Evolutionary conservation across 2,113 vertebrate species (phyloP), one percentile per base, ranked within the genome.

Genomic region (Scophthalmus maximus): DNA sequence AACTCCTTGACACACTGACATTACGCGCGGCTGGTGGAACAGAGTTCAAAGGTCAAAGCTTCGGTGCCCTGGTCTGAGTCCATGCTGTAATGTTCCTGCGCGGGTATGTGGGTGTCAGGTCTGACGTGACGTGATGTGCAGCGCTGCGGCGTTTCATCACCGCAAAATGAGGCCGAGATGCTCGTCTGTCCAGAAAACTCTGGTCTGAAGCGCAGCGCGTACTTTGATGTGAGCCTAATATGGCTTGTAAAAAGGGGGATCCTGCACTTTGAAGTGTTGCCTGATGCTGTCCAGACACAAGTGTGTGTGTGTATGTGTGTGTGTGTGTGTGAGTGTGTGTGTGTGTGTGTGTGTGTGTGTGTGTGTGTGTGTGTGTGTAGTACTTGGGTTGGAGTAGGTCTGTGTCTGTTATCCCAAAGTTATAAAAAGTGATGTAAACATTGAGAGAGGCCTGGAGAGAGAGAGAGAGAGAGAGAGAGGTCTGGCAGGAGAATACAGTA

Each of bases 161-260:
- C 2, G 23, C 8, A 25, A 56, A 40, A 76, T 42, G 79, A 74
- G 75, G 68, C 64, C 55, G 72, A 79, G 84, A 87, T 69, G 62
- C 76, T 79, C 25, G 22, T 82, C 38, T 68, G 81, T 81, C 46
- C 78, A 76, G 60, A 76, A 79, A 86, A 82, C 72, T 76, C 73
- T 77, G 84, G 66, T 74, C 83, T 78, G 81, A 88, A 87, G 79
- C 64, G 63, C 68, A 77, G 73, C 59, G 52, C 15, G 8, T 0
- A 52, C 92, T 93, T 93, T 93, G 92, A 94, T 92, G 86, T 92
- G 57, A 73, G 76, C 70, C 89, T 92, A 89, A 92, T 89, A 90
- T 71, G 83, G 87, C 88, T 87, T 87, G 89, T 92, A 89, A 93
- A 92, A 88, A 78, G 76, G 71, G 81, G 80, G 76, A 83, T 90